These are phyloP conservation scores for Silurus asotus DNA, from an alignment of 2,113 vertebrate genomes.

Conservation along the genomic window DNA sequence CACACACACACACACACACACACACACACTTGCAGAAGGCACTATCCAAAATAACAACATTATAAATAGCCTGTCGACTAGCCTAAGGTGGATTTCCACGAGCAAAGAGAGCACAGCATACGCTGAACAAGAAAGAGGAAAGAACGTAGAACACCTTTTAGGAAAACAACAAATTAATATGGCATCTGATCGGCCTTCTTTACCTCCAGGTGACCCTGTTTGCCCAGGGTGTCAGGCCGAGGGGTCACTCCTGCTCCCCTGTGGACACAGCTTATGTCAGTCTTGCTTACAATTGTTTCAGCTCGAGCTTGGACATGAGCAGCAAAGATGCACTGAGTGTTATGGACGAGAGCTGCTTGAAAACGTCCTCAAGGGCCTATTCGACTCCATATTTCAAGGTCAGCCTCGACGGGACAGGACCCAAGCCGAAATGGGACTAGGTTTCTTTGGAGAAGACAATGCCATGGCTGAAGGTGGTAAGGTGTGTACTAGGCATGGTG, in stretches of 20 bases:
- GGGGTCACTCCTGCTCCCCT: constrained; percentile 52
- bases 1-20: constrained; percentile 12
- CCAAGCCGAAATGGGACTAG: not conserved
- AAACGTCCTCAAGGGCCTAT: constrained; percentile 49
- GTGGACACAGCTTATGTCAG: constrained; percentile 60
- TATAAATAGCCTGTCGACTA: constrained; percentile 52
- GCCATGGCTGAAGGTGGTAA: not conserved
- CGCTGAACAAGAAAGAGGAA: not conserved
- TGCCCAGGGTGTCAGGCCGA: constrained; percentile 57
- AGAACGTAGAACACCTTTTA: not conserved
- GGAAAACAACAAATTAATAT: constrained; percentile 4
- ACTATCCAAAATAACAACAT: constrained; percentile 39
- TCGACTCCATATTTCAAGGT: constrained; percentile 58
- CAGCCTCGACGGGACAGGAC: constrained; percentile 41
- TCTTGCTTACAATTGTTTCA: constrained; percentile 55
- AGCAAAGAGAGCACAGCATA: constrained; percentile 2
- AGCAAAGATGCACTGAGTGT: constrained; percentile 57
- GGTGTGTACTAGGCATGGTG: constrained; percentile 49
- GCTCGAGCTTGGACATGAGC: constrained; percentile 51
- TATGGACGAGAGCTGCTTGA: constrained; percentile 58
- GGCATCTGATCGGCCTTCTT: constrained; percentile 37
- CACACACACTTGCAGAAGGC: not conserved
- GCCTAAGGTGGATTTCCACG: constrained; percentile 10
- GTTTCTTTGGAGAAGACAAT: not conserved
- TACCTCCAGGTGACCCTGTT: constrained; percentile 14